Base-by-base conservation (phyloP, 2,797 vertebrate species). In the Threskiornis aethiopicus region DNA sequence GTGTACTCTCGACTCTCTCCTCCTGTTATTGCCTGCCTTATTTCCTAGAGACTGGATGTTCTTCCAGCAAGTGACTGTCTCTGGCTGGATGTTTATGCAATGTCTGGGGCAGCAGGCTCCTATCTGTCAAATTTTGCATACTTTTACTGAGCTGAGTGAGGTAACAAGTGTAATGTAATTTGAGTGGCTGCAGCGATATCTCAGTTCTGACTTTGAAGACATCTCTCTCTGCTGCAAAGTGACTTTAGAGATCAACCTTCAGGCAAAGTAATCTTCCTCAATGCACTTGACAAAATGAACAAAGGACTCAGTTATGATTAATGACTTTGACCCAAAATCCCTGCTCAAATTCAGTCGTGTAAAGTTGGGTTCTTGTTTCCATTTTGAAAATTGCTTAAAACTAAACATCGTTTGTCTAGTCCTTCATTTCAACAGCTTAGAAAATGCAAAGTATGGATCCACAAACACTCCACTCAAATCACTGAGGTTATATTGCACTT, bases 221-320 rank as follows among this genome's bases (percentile, higher is more conserved):
- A 26, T 65, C 0, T 0, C 79, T 78, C 57, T 73, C 71, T 83
- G 78, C 61, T 71, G 52, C 61, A 84, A 87, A 83, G 72, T 2
- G 4, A 79, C 83, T 35, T 81, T 76, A 66, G 42, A 65, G 73
- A 90, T 88, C 65, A 79, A 4, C 79, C 58, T 92, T 51, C 58
- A 77, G 65, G 94, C 85, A 88, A 31, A 88, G 39, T 78, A 91
- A 79, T 86, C 79, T 84, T 91, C 79, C 57, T 88, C 87, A 81
- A 33, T 86, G 84, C 76, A 31, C 72, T 54, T 94, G 91, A 94
- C 94, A 94, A 93, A 96, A 95, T 28, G 79, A 93, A 90, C 91
- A 93, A 96, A 96, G 58, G 35, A 88, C 39, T 90, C 9, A 1
- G 37, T 61, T 85, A 59, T 90, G 91, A 93, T 95, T 95, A 95